phyloP scores from a whole-genome alignment of 2,113 vertebrate species.

The Sceloporus tristichus region DNA sequence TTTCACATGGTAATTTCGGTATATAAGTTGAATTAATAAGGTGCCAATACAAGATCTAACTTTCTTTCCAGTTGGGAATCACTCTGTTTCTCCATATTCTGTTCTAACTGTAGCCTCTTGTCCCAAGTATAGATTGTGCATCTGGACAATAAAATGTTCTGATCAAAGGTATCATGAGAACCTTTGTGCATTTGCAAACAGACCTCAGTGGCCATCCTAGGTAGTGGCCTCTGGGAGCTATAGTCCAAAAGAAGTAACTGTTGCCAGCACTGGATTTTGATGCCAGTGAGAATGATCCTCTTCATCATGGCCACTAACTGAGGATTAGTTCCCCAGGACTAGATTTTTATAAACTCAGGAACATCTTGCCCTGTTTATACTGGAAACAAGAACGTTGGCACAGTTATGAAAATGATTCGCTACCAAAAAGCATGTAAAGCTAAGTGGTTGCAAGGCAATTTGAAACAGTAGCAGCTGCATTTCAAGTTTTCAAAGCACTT shows the following conservation, averaged over 20 bases:
- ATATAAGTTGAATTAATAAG: too few relatives aligned
- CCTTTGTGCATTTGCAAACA: neutral
- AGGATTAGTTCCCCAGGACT: neutral
- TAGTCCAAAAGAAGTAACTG: neutral
- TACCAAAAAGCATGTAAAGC: neutral
- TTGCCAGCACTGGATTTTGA: neutral
- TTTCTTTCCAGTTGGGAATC: too few relatives aligned
- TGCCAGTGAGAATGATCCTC: neutral
- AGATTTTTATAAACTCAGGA: neutral
- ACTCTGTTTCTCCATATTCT: too few relatives aligned
- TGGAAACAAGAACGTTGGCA: neutral
- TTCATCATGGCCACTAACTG: neutral
- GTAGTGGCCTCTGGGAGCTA: too few relatives aligned
- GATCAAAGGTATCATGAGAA: too few relatives aligned
- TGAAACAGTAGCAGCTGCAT: neutral
- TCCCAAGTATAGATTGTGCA: too few relatives aligned
- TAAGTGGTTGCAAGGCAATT: neutral
- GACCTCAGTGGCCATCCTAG: neutral
- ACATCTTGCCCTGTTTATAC: neutral
- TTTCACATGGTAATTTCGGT: too few relatives aligned
- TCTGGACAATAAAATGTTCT: too few relatives aligned
- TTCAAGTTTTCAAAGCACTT: neutral
- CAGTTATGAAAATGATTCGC: neutral
- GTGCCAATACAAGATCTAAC: too few relatives aligned
- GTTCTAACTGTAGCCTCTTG: too few relatives aligned